Conservation (phyloP, 1,140 invertebrate genomes). For the Philaenus spumarius region DNA sequence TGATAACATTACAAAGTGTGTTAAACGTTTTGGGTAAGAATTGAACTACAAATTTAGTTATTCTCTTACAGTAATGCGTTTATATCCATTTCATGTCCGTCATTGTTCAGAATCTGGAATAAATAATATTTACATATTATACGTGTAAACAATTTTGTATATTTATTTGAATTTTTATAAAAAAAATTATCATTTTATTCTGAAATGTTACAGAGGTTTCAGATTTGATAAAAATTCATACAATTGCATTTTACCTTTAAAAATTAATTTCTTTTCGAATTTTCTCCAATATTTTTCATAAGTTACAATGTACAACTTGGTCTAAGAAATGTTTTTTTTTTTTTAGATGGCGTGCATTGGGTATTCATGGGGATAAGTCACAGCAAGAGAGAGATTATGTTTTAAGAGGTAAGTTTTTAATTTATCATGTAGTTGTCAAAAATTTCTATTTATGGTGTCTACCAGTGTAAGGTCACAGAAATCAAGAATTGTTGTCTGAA, state of each 20-base stretch:
- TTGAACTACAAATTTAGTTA: too few relatives aligned
- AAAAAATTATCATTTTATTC: background rate
- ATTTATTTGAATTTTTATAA: too few relatives aligned
- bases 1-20: constrained; percentile 84
- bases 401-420: constrained; percentile 35
- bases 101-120: too few relatives aligned
- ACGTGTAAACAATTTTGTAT: too few relatives aligned
- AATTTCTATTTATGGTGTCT: too few relatives aligned
- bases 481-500: too few relatives aligned
- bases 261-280: background rate
- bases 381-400: constrained; percentile 80
- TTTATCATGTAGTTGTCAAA: too few relatives aligned
- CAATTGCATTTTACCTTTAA: background rate
- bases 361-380: constrained; percentile 93
- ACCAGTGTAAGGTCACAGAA: too few relatives aligned
- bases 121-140: too few relatives aligned
- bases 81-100: too few relatives aligned
- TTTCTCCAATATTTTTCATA: background rate
- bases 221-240: background rate
- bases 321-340: constrained; percentile 13
- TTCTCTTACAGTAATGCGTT: too few relatives aligned
- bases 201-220: background rate
- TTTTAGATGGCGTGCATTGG: constrained; percentile 77
- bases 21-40: constrained; percentile 42
- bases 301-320: background rate